Evolutionary conservation across 2,888 invertebrate species (phyloP).

Genomic region (Megaustenia siamemsis): DNA sequence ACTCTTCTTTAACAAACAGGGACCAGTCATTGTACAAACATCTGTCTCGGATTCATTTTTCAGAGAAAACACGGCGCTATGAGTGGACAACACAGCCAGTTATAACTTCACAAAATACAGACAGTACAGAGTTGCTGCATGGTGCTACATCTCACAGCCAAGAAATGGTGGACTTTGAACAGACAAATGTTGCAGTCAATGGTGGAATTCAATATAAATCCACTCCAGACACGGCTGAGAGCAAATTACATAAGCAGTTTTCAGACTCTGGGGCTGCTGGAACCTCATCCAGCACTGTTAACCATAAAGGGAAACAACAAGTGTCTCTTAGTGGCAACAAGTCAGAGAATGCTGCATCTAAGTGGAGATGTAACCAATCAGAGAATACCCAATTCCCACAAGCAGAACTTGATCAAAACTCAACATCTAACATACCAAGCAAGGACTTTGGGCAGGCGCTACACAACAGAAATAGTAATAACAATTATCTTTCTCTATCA

Average conservation of each 20-base stretch:
- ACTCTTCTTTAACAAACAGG: background rate
- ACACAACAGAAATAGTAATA: background rate
- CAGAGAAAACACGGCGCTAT: conserved; percentile 51
- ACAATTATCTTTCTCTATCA: background rate
- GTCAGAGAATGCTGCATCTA: too few relatives aligned
- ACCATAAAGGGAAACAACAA: background rate
- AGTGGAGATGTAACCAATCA: background rate
- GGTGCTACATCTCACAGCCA: background rate
- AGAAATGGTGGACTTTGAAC: background rate
- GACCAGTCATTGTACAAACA: conserved; percentile 46
- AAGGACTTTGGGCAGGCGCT: background rate
- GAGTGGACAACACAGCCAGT: conserved; percentile 28
- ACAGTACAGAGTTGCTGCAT: background rate
- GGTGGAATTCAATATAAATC: background rate
- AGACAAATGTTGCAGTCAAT: background rate
- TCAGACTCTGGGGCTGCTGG: conserved; percentile 34
- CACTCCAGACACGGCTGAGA: background rate
- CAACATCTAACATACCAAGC: background rate
- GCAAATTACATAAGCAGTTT: conserved; percentile 1
- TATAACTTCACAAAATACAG: background rate
- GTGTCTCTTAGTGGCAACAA: background rate
- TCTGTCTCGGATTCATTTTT: conserved; percentile 50
- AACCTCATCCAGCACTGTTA: background rate
- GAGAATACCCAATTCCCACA: too few relatives aligned
- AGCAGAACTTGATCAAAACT: background rate